phyloP scores from a whole-genome alignment of 2,797 vertebrate species.

The Anniella stebbinsi region DNA sequence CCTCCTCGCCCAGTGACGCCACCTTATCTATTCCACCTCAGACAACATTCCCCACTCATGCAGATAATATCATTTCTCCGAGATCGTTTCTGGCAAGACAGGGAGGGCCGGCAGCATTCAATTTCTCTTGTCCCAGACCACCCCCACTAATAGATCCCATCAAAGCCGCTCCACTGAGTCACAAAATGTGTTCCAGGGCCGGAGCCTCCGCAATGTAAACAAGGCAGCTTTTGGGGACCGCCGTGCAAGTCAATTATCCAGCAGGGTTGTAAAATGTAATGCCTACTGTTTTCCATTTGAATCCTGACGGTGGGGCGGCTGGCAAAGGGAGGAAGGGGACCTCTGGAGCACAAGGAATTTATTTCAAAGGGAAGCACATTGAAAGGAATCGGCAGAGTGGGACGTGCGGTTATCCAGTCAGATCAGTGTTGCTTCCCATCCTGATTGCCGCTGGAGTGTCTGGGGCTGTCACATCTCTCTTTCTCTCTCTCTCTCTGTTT shows the following conservation, averaged over 20 bases:
- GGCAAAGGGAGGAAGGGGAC: background rate
- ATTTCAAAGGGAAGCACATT: slow-evolving; percentile 21
- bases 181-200: slow-evolving; percentile 8
- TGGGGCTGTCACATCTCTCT: background rate
- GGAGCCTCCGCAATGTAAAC: slow-evolving; percentile 16
- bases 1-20: background rate
- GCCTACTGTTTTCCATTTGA: slow-evolving; percentile 30
- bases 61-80: slow-evolving; percentile 10
- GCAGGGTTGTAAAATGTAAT: slow-evolving; percentile 20
- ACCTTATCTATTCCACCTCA: slow-evolving; percentile 3
- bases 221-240: background rate
- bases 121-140: slow-evolving; percentile 1
- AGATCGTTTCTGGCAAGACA: background rate
- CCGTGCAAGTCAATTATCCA: slow-evolving; percentile 15
- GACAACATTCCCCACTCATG: slow-evolving; percentile 28
- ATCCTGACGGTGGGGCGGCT: slow-evolving; percentile 15
- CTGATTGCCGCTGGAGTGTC: background rate
- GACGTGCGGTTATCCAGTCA: background rate
- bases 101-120: background rate
- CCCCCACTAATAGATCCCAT: slow-evolving; percentile 17
- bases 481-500: background rate
- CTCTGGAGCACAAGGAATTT: slow-evolving; percentile 23
- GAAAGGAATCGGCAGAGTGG: background rate
- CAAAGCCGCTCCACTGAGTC: slow-evolving; percentile 24
- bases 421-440: background rate